Evolutionary conservation across 2,113 vertebrate genomes (phyloP), one percentile per base, ranked within the genome.

Genomic region (Bambusicola thoracicus): DNA sequence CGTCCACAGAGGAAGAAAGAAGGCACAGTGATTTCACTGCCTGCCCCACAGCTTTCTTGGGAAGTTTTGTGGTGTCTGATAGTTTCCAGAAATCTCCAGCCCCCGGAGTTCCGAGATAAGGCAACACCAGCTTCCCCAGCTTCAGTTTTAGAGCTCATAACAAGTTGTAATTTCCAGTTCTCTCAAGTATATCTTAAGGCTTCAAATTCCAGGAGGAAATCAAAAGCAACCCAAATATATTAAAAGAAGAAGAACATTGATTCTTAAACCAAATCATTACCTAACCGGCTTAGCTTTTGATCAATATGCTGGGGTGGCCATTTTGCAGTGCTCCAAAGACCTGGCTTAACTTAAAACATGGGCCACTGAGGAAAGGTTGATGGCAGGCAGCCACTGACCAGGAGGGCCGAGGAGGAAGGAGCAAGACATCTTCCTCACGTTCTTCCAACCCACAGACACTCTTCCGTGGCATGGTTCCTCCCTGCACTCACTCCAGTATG

Each of bases 11-110:
- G 36, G 40, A 66, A 85, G 6, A 56, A 56, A 32, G 17, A 56
- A 36, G 70, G 30, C 0, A 0, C 2, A 17, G 27, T 15, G 21
- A 8, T 79, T 36, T 66, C 69, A n/a, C 36, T 30, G 40, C 22
- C 53, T 19, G 4, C 55, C 43, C 66, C 25, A 3, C 5, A 4
- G 17, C 11, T 48, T 81, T 36, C 13, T 6, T 11, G 51, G 27
- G 20, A 56, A 3, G 16, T 30, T 84, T 68, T 58, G n/a, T 62
- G 40, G 30, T 76, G 27, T 30, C 48, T 76, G 27, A 3, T 40
- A 22, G 32, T 69, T 58, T 53, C n/a, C 53, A 66, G 79, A 73
- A 53, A 69, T 24, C 44, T 73, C 36, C 81, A 87, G 34, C 8
- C n/a, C 43, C 17, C 6, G 4, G 6, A 69, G 15, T 22, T 41